These are phyloP conservation scores for Salarias fasciatus DNA, from an alignment of 2,797 vertebrate genomes.

Conservation along the genomic window DNA sequence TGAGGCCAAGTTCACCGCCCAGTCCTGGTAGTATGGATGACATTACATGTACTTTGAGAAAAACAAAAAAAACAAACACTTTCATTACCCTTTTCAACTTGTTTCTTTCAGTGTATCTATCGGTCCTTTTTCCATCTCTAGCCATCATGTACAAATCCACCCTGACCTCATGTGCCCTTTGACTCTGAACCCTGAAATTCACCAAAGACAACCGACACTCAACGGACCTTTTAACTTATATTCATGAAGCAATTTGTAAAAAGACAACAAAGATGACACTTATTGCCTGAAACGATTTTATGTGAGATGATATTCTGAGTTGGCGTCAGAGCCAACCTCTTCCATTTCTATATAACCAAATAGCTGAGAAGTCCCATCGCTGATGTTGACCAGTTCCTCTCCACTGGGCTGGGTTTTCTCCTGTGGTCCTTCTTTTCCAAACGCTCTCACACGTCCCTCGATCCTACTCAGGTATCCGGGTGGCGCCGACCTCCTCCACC, in stretches of 20 bases:
- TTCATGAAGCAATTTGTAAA: neutral
- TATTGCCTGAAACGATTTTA: neutral
- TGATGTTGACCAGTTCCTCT: slow-evolving; percentile 39
- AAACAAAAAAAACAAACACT: slow-evolving; percentile 27
- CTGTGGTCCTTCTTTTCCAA: slow-evolving; percentile 8
- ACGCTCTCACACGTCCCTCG: slow-evolving; percentile 78
- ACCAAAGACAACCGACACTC: no score
- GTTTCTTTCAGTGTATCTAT: neutral
- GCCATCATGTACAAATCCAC: slow-evolving; percentile 16
- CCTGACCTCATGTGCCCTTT: neutral
- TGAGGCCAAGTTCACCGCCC: slow-evolving; percentile 51
- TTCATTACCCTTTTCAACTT: slow-evolving; percentile 14
- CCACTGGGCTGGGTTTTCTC: neutral
- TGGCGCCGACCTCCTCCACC: slow-evolving; percentile 71
- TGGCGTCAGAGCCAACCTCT: slow-evolving; percentile 6
- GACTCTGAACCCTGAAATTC: neutral
- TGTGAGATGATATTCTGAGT: neutral
- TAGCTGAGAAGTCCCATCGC: slow-evolving; percentile 26
- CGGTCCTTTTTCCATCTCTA: neutral
- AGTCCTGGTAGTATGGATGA: slow-evolving; percentile 28
- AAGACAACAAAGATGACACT: neutral
- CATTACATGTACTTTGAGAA: slow-evolving; percentile 39
- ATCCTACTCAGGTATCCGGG: slow-evolving; percentile 79
- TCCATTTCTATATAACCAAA: slow-evolving; percentile 28
- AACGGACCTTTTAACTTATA: no score